Conservation (phyloP, 2,113 vertebrate genomes). For the Pollimyrus isidori region DNA sequence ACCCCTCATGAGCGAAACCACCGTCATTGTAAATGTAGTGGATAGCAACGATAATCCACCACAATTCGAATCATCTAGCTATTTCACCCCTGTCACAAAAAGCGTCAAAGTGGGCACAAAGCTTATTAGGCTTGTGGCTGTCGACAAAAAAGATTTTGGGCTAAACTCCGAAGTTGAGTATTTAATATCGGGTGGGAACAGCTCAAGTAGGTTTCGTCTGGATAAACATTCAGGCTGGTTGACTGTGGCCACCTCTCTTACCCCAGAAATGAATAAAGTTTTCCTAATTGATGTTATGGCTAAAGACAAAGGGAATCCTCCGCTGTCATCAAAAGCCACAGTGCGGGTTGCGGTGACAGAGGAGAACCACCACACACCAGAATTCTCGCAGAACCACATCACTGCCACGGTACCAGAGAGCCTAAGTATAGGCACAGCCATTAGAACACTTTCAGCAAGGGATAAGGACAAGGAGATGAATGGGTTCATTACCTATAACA, state of each 20-base stretch:
- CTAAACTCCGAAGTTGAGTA: constrained; percentile 90
- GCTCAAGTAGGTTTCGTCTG: constrained; percentile 71
- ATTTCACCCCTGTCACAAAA: constrained; percentile 90
- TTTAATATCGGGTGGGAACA: constrained; percentile 66
- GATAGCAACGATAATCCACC: constrained; percentile 93
- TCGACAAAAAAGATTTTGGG: constrained; percentile 88
- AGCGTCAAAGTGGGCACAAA: constrained; percentile 81
- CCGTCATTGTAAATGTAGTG: constrained; percentile 82
- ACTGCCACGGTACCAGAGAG: constrained; percentile 77
- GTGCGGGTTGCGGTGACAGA: constrained; percentile 83
- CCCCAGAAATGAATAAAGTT: constrained; percentile 69
- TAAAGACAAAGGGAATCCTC: constrained; percentile 85
- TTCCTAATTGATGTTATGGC: constrained; percentile 76
- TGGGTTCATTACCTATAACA: constrained; percentile 75
- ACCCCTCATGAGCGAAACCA: constrained; percentile 84
- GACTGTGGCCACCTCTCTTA: constrained; percentile 77
- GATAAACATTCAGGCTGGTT: constrained; percentile 82
- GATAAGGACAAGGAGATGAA: constrained; percentile 90
- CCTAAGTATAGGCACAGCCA: constrained; percentile 66
- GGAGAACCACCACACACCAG: constrained; percentile 89
- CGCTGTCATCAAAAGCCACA: constrained; percentile 64
- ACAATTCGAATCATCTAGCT: constrained; percentile 62
- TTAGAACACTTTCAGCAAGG: constrained; percentile 79
- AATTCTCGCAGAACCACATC: constrained; percentile 87
- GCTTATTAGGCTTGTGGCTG: constrained; percentile 73